Conservation (phyloP, 1,140 invertebrate genomes). For the Brachionus angularis region DNA sequence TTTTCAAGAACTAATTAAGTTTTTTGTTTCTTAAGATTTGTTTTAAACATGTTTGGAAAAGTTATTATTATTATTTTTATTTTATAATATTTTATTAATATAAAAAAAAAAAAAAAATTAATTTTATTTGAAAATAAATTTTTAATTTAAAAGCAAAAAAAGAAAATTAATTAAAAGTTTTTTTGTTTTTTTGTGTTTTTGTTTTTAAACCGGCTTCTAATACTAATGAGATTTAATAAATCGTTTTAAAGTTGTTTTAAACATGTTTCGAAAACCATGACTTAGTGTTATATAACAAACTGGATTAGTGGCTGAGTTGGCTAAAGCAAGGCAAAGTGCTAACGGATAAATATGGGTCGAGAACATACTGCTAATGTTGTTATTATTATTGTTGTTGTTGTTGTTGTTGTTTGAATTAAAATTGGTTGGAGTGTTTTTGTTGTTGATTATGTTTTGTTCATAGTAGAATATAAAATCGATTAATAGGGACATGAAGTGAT, state of each 20-base stretch:
- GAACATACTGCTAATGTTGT: slow-evolving; percentile 13
- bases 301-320: slow-evolving; percentile 39
- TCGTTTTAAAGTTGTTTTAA: slow-evolving; percentile 30
- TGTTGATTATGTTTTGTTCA: background rate
- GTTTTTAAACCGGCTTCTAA: too few species aligned
- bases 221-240: slow-evolving; percentile 14
- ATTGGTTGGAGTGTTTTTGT: background rate
- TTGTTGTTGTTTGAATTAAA: background rate
- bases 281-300: slow-evolving; percentile 34
- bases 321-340: slow-evolving; percentile 4
- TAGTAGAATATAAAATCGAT: slow-evolving; percentile 42
- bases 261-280: slow-evolving; percentile 42
- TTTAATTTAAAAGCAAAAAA: slow-evolving; percentile 1
- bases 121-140: slow-evolving; percentile 10
- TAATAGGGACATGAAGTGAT: slow-evolving; percentile 20
- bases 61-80: too few species aligned
- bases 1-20: too few species aligned
- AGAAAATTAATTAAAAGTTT: background rate
- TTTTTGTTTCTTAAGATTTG: too few species aligned
- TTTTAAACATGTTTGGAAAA: too few species aligned
- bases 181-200: background rate
- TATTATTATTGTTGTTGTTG: background rate
- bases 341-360: slow-evolving; percentile 26
- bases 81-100: too few species aligned
- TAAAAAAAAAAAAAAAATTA: too few species aligned